Conservation (phyloP, 2,113 vertebrate genomes). For the Misgurnus anguillicaudatus region DNA sequence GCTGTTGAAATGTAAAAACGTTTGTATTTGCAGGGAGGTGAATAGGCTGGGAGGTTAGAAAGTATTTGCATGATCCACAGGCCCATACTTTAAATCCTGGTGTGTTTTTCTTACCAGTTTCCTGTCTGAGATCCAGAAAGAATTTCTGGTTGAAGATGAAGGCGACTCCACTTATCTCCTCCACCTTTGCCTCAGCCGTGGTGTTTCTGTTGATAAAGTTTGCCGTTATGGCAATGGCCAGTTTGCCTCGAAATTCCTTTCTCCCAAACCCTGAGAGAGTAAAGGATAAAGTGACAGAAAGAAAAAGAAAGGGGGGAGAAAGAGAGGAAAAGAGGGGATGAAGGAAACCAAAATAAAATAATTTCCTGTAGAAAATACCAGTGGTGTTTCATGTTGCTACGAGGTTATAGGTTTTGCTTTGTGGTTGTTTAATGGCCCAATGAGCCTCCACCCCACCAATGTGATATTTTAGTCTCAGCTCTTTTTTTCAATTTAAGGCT, state of each 20-base stretch:
- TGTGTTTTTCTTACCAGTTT: conserved; percentile 79
- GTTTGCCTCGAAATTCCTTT: conserved; percentile 95
- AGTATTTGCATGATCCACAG: not conserved
- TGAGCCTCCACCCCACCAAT: too few relatives aligned
- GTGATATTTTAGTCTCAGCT: too few relatives aligned
- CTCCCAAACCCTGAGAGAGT: conserved; percentile 85
- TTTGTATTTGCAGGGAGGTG: not conserved
- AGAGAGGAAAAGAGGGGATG: not conserved
- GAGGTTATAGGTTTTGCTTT: too few relatives aligned
- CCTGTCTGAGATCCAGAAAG: conserved; percentile 94
- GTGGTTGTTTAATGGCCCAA: too few relatives aligned
- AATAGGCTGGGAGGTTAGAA: not conserved
- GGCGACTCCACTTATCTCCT: conserved; percentile 97
- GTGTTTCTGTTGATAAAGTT: conserved; percentile 99
- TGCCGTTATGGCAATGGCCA: conserved; percentile 97
- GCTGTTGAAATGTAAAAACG: too few relatives aligned
- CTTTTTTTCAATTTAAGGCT: too few relatives aligned
- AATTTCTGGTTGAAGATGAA: conserved; percentile 99
- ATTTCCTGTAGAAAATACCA: too few relatives aligned
- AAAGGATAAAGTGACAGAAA: not conserved
- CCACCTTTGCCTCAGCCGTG: conserved; percentile 94
- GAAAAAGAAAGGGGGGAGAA: conserved; percentile 2
- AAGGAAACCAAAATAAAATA: not conserved
- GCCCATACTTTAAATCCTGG: not conserved
- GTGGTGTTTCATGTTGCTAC: too few relatives aligned